Base-by-base conservation (phyloP, 2,113 vertebrate species). In the Lagopus leucura region DNA sequence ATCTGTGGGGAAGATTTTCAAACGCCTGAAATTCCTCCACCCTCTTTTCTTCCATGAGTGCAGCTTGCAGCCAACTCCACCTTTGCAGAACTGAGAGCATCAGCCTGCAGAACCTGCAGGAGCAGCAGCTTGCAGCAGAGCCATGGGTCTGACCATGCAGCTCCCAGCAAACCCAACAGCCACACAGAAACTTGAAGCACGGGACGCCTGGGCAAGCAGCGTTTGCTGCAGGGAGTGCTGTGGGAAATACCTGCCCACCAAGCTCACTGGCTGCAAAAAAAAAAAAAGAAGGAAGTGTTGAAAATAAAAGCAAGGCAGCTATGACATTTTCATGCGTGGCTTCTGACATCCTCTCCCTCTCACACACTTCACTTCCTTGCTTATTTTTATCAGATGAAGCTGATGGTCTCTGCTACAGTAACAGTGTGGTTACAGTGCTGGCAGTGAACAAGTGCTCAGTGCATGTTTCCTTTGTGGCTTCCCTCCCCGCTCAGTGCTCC, bases 321-420 rank as follows among this genome's bases (percentile, higher is more conserved):
- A 61, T 94, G 89, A 94, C 70, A 96, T 95, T 97, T 96, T 96
- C 57, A 78, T 87, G 89, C 82, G 93, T 77, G 78, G 77, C 85
- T 95, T 96, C 90, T 91, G 92, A 96, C 90, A 93, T 86, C 91
- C 72, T 79, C 88, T 93, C 36, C 71, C 24, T 85, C 79, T 90
- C 14, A 3, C 52, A 64, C 90, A 86, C 69, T 92, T 76, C 89
- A 91, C 84, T 96, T 95, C 92, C 70, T 74, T 40, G 85, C 94
- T 95, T 97, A 96, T 97, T 97, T 97, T 97, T 97, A 97, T 97
- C 96, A 95, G 92, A 96, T 93, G 92, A 94, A 66, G 36, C 84
- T 82, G 85, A 78, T 96, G 96, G 90, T 95, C 61, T 92, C 90
- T 96, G 90, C 95, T 90, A 90, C 71, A 38, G 96, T 92, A 94